A percentile compares a stretch with the other conserved stretches of the same genome.
These are phyloP conservation scores for Seira sanloemensis DNA, from an alignment of 2,888 invertebrate genomes.

Conservation along the genomic window DNA sequence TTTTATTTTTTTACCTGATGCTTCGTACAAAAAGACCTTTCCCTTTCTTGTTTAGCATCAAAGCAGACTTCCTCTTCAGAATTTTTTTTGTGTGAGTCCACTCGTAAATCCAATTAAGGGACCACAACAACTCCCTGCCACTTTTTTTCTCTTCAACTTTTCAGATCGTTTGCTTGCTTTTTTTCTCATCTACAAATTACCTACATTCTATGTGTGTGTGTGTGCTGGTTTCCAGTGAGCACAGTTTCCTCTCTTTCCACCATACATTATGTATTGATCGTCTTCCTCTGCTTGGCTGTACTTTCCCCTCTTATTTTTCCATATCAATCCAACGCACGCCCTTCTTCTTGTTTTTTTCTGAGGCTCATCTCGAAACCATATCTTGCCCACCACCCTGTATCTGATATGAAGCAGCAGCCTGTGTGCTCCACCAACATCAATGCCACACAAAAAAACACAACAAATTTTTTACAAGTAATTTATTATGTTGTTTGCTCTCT, in stretches of 20 bases:
- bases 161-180: background rate
- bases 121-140: constrained; percentile 26
- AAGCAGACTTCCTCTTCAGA: background rate
- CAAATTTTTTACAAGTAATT: constrained; percentile 4
- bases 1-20: constrained; percentile 4
- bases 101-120: constrained; percentile 59
- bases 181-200: background rate
- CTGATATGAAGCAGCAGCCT: background rate
- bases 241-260: too few species aligned
- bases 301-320: background rate
- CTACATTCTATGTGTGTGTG: background rate
- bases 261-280: constrained; percentile 4
- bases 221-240: too few species aligned
- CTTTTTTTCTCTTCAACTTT: background rate
- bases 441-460: background rate
- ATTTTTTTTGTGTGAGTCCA: constrained; percentile 22
- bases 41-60: background rate
- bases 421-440: background rate
- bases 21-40: background rate
- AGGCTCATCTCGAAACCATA: background rate
- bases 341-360: background rate
- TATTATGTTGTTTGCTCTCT: constrained; percentile 4
- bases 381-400: too few species aligned
- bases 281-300: background rate
- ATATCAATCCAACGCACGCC: background rate